Evolutionary conservation across 2,888 invertebrate genomes (phyloP).

Genomic region (Pseudanteris insignis): DNA sequence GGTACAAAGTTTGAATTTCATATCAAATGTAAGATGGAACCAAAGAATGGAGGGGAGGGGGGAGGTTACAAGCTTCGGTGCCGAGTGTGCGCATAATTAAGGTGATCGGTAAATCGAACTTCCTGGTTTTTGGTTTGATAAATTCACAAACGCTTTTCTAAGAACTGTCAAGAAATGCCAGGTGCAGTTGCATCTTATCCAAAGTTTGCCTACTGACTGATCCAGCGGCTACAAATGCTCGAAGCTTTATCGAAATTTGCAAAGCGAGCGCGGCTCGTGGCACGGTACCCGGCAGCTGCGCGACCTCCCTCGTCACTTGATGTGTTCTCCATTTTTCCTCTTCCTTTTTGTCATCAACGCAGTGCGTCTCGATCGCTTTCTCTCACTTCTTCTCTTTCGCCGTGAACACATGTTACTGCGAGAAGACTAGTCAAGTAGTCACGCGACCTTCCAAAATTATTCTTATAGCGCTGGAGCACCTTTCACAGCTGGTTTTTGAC

Average conservation of each 20-base stretch:
- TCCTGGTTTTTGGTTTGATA: conserved; percentile 24
- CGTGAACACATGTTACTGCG: conserved; percentile 29
- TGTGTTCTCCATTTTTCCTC: conserved; percentile 30
- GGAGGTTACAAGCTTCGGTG: too few relatives aligned
- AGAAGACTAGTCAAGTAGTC: conserved; percentile 43
- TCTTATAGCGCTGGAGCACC: conserved; percentile 39
- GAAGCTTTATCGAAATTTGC: conserved; percentile 45
- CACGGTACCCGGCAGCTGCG: conserved; percentile 42
- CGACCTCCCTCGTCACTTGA: conserved; percentile 43
- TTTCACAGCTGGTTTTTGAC: conserved; percentile 42
- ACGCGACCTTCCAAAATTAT: conserved; percentile 46
- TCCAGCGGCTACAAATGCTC: too few relatives aligned
- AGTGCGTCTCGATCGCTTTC: conserved; percentile 1
- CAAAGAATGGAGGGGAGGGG: too few relatives aligned
- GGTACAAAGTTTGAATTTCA: too few relatives aligned
- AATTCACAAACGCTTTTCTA: conserved; percentile 38
- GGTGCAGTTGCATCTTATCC: conserved; percentile 45
- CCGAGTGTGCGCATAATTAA: too few relatives aligned
- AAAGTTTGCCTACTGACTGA: conserved; percentile 40
- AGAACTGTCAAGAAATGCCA: conserved; percentile 32
- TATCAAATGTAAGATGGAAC: too few relatives aligned
- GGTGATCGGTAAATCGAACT: too few relatives aligned
- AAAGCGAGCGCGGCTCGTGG: conserved; percentile 33
- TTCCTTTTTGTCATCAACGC: conserved; percentile 7
- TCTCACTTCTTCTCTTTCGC: conserved; percentile 5